Conservation (phyloP, 2,113 vertebrate genomes). For the Hyperopisus bebe region DNA sequence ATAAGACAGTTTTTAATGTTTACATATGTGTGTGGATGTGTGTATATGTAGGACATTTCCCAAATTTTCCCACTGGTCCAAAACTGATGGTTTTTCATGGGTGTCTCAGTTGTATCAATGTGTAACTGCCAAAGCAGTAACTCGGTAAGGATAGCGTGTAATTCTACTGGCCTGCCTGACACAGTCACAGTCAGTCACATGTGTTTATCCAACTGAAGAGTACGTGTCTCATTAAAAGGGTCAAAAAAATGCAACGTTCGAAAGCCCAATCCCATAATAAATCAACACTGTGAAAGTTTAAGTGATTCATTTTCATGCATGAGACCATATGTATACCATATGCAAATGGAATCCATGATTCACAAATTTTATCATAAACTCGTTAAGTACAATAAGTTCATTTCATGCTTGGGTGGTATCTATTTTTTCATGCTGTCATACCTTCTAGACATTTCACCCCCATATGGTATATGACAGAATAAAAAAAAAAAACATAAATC, state of each 20-base stretch:
- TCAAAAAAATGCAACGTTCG: neutral
- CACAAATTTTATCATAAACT: neutral
- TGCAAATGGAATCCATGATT: neutral
- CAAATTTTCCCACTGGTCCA: neutral
- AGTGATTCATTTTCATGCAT: neutral
- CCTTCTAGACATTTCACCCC: neutral
- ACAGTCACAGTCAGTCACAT: neutral
- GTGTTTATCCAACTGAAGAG: neutral
- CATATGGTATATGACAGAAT: neutral
- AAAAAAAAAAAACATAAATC: neutral
- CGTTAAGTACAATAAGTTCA: neutral
- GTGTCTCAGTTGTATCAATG: neutral
- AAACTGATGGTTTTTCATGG: neutral
- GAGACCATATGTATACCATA: neutral
- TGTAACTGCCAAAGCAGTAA: neutral
- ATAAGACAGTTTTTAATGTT: neutral
- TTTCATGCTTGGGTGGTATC: neutral
- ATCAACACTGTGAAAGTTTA: neutral
- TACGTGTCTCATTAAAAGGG: neutral
- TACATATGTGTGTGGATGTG: neutral
- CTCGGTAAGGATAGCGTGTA: neutral
- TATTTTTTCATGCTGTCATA: neutral
- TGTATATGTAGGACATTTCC: neutral
- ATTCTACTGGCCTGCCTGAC: neutral
- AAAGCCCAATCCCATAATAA: neutral